Conservation (phyloP, 1,140 invertebrate genomes). For the Lepidurus packardi region DNA sequence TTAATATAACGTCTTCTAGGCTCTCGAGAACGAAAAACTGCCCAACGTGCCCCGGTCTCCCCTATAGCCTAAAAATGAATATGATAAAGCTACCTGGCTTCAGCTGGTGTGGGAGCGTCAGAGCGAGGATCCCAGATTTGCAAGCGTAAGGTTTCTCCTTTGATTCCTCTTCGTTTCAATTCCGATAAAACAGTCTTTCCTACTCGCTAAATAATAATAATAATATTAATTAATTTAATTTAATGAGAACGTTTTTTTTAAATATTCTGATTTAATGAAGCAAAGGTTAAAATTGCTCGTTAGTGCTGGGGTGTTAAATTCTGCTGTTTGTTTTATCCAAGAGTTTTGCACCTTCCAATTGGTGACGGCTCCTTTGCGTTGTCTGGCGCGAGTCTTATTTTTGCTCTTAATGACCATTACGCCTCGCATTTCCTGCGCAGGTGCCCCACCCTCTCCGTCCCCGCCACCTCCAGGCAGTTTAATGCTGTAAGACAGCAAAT, state of each 20-base stretch:
- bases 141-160: conserved; percentile 72
- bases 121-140: conserved; percentile 79
- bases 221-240: conserved; percentile 18
- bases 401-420: conserved; percentile 98
- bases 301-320: background rate
- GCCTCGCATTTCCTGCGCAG: conserved; percentile 73
- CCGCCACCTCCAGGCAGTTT: conserved; percentile 72
- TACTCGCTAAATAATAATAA: conserved; percentile 57
- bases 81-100: conserved; percentile 43
- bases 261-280: no score
- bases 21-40: background rate
- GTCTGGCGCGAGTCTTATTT: conserved; percentile 89
- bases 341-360: conserved; percentile 84
- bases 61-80: conserved; percentile 34
- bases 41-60: conserved; percentile 41
- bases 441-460: conserved; percentile 48
- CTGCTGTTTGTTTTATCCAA: background rate
- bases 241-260: background rate
- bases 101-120: conserved; percentile 76
- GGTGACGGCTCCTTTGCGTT: conserved; percentile 87
- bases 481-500: conserved; percentile 91
- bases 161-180: conserved; percentile 71
- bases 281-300: no score
- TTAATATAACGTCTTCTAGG: background rate
- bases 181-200: conserved; percentile 80